Percentiles rank a stretch among this genome's conserved stretches.
Conservation (phyloP, 2,113 vertebrate genomes). For the Nothobranchius furzeri region DNA sequence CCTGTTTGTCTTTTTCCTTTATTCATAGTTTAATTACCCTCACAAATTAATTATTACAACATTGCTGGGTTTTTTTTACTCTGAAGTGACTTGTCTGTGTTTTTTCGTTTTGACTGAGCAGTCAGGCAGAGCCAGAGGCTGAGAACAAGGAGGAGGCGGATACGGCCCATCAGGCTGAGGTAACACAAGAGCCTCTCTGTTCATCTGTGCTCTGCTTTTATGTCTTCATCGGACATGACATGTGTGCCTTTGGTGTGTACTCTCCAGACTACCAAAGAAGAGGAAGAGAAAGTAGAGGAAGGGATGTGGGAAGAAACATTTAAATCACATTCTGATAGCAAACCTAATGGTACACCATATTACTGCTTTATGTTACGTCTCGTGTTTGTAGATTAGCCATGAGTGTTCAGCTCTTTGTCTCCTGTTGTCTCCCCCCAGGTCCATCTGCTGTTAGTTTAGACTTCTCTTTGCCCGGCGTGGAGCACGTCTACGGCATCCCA, state of each 20-base stretch:
- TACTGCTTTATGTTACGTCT: too few relatives aligned
- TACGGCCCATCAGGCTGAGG: constrained; percentile 51
- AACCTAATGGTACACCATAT: constrained; percentile 82
- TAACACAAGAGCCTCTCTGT: constrained; percentile 2
- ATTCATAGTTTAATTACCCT: constrained; percentile 29
- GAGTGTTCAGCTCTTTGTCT: neutral
- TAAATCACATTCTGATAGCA: constrained; percentile 89
- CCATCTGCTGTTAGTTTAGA: constrained; percentile 89
- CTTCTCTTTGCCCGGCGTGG: constrained; percentile 90
- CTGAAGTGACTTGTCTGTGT: constrained; percentile 17
- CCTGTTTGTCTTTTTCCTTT: constrained; percentile 37
- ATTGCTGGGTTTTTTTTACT: neutral
- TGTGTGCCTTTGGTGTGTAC: neutral
- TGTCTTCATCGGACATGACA: fast-evolving
- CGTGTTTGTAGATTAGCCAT: neutral
- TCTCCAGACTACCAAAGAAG: constrained; percentile 65
- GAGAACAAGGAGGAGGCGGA: constrained; percentile 67
- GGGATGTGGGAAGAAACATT: constrained; percentile 93
- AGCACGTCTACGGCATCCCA: constrained; percentile 93
- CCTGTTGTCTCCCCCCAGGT: constrained; percentile 69
- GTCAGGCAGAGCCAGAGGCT: constrained; percentile 69
- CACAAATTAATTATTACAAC: neutral
- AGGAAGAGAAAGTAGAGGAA: constrained; percentile 76
- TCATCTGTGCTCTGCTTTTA: neutral
- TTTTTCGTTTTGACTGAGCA: constrained; percentile 39